Evolutionary conservation across 1,140 invertebrate genomes (phyloP).

Genomic region (Thereuonema tuberculata): DNA sequence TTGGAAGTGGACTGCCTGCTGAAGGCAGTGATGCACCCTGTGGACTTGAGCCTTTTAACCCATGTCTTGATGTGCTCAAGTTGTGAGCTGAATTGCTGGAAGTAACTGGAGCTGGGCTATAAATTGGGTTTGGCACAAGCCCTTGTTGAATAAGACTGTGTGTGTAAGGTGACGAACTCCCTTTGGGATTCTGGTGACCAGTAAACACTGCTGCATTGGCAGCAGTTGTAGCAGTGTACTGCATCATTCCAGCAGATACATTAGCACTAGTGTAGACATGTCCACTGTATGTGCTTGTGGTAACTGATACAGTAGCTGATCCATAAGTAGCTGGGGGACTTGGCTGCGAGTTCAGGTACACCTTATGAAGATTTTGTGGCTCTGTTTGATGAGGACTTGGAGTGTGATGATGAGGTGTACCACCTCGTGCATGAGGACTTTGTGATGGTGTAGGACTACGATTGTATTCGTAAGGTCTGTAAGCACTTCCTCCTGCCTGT

Average conservation of each 20-base stretch:
- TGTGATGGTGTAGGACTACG: background rate
- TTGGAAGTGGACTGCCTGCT: background rate
- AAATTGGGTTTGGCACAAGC: slow-evolving; percentile 34
- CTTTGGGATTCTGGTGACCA: no score
- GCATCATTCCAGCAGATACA: background rate
- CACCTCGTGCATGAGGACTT: background rate
- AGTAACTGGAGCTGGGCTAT: slow-evolving; percentile 20
- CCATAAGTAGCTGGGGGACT: background rate
- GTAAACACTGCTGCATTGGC: background rate
- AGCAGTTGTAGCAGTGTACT: background rate
- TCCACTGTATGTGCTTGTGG: background rate
- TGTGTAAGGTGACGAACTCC: slow-evolving; percentile 14
- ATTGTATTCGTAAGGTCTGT: slow-evolving; percentile 18
- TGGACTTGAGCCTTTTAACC: no score
- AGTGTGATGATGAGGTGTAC: background rate
- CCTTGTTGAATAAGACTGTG: slow-evolving; percentile 33
- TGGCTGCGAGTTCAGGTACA: background rate
- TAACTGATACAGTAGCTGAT: background rate
- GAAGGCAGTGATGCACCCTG: background rate
- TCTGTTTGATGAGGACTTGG: background rate
- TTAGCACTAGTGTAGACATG: background rate
- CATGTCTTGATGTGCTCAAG: no score
- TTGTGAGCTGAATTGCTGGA: no score
- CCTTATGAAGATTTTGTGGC: background rate
- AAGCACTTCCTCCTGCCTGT: slow-evolving; percentile 11